Base-by-base conservation (phyloP, 2,888 invertebrate species). In the Synanthedon myopaeformis region DNA sequence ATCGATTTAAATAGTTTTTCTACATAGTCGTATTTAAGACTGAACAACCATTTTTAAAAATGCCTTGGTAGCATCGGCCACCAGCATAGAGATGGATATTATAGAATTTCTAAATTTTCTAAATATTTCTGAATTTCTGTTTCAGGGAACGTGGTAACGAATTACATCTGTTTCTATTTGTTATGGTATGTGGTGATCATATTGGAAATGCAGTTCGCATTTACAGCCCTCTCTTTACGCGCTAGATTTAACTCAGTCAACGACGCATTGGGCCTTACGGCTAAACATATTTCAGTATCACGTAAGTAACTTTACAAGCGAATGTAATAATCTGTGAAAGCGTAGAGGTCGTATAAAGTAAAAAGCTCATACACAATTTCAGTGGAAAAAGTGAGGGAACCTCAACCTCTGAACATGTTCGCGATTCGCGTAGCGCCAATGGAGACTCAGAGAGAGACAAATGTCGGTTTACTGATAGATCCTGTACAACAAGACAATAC, bases 141-240 rank as follows among this genome's bases (percentile, higher is more conserved):
- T 70, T 3, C 71, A 87, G 82, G 81, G 77, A 74, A 79, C 5
- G 76, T 89, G 35, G 75, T 89, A 4, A 73, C 69, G 17, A 90
- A 91, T 68, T 91, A 91, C 68, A 63, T 87, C 0, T 88, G 89
- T 0, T 86, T 91, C 63, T 91, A 91, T 62, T 63, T 89, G 3
- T 81, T 91, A 61, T 91, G 91, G 79, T 79, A 86, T 57, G 82
- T 90, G 45, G 88, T 90, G 51, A 75, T 90, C 61, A 82, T 89
- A 48, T 74, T 91, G 63, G 90, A 90, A 66, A 76, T 91, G 2
- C 91, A 91, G 66, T 91, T 90, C 55, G 90, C 89, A 41, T 84
- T 91, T 60, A 82, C 89, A 0, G 87, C 90, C 2, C 82, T 90
- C 53, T 89, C 90, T 4, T 80, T 91, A 23, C 84, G 88, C 28